Evolutionary conservation across 2,113 vertebrate genomes (phyloP).

Genomic region (Tinamus guttatus): DNA sequence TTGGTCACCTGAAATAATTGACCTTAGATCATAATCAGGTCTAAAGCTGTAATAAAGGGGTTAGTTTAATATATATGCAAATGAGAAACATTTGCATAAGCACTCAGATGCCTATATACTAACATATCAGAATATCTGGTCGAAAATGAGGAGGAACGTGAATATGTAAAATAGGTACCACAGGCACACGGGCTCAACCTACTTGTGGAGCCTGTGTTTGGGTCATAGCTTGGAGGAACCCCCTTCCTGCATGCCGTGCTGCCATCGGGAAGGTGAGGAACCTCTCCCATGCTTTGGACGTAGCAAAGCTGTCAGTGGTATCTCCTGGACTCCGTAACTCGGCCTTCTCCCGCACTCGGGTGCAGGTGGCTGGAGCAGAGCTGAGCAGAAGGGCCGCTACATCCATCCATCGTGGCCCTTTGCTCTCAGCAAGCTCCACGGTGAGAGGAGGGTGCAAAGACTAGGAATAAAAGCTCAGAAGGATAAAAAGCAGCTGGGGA

Average conservation of each 20-base stretch:
- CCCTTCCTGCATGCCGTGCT: not conserved
- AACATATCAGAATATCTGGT: not conserved
- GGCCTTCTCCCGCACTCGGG: not conserved
- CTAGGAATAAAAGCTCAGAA: not conserved
- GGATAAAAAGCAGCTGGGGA: not conserved
- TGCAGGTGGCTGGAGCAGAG: not conserved
- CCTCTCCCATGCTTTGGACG: not conserved
- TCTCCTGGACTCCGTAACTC: not conserved
- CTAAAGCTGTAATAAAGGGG: no score
- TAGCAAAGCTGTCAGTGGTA: fast-evolving
- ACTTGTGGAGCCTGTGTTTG: not conserved
- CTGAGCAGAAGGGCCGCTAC: not conserved
- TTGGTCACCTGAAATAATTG: not conserved
- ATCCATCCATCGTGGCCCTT: no score
- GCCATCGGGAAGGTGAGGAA: not conserved
- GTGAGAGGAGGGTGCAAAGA: not conserved
- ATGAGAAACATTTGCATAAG: not conserved
- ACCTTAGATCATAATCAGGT: not conserved
- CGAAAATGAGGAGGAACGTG: not conserved
- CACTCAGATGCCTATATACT: not conserved
- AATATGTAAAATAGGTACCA: not conserved
- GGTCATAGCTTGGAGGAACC: not conserved
- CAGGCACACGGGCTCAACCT: not conserved
- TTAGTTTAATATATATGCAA: not conserved
- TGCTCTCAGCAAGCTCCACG: not conserved